Percentiles rank a stretch among this genome's conserved stretches.
These are phyloP conservation scores for Triplophysa siluroides DNA, from an alignment of 2,113 vertebrate species.

Conservation along the genomic window DNA sequence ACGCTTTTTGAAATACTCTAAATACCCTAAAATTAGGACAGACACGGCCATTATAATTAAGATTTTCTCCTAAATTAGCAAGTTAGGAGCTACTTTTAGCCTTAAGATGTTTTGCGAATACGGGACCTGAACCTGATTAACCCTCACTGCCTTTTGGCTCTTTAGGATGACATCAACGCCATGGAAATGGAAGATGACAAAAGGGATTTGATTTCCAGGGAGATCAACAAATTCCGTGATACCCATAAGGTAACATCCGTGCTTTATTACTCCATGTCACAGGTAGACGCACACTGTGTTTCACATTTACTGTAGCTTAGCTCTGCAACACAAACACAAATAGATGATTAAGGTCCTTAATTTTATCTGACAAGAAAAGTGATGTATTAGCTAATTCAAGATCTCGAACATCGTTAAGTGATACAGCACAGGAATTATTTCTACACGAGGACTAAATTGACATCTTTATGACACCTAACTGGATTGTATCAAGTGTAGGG, in stretches of 20 bases:
- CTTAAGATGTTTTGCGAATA: too few species aligned
- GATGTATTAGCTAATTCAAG: constrained; percentile 9
- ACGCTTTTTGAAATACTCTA: too few species aligned
- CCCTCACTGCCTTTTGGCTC: neutral
- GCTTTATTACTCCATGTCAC: constrained; percentile 10
- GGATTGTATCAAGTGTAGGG: constrained; percentile 22
- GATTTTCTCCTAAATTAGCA: too few species aligned
- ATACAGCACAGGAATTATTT: constrained; percentile 1
- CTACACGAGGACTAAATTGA: constrained; percentile 16
- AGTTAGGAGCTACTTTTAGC: too few species aligned
- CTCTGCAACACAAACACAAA: neutral
- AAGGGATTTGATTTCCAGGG: constrained; percentile 99
- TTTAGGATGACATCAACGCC: constrained; percentile 96
- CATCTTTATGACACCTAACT: constrained; percentile 10
- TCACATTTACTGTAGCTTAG: constrained; percentile 26
- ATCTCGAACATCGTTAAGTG: neutral
- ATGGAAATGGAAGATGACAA: constrained; percentile 99
- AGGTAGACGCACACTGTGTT: constrained; percentile 22
- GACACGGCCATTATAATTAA: too few species aligned
- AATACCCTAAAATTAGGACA: too few species aligned
- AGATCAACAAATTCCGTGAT: constrained; percentile 99
- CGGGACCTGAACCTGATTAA: neutral
- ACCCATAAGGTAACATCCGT: constrained; percentile 95
- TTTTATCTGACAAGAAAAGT: too few species aligned
- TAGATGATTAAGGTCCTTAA: neutral